Percentiles rank a stretch among this genome's conserved stretches.
These are phyloP conservation scores for Noctua janthina DNA, from an alignment of 2,888 invertebrate genomes.

Conservation along the genomic window DNA sequence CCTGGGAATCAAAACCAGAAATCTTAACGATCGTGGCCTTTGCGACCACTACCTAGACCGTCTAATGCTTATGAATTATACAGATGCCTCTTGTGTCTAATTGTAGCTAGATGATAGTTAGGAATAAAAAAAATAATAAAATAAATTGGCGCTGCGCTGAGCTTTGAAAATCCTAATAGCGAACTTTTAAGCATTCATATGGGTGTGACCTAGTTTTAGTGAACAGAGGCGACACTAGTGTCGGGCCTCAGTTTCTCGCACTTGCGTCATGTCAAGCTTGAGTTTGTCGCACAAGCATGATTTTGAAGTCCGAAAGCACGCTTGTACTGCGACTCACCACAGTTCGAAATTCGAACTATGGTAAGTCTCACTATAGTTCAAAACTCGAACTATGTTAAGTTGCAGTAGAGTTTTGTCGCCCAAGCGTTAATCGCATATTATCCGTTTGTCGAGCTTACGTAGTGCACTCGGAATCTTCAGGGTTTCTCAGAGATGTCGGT, in stretches of 20 bases:
- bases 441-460: background rate
- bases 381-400: background rate
- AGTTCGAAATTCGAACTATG: background rate
- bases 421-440: background rate
- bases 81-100: too few relatives aligned
- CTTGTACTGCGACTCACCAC: too few relatives aligned
- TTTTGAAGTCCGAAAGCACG: too few relatives aligned
- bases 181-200: background rate
- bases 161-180: background rate
- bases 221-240: background rate
- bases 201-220: background rate
- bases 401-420: background rate
- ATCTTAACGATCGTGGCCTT: background rate
- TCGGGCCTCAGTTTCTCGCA: background rate
- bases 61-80: background rate
- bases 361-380: too few relatives aligned
- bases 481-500: constrained; percentile 7
- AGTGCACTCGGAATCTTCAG: constrained; percentile 9
- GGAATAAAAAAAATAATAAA: background rate
- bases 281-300: background rate
- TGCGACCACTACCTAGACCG: too few relatives aligned
- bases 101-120: background rate
- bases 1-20: background rate
- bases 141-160: background rate
- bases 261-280: background rate